These are phyloP conservation scores for Mus spretus DNA, from an alignment of 2,797 vertebrate species.

Conservation along the genomic window DNA sequence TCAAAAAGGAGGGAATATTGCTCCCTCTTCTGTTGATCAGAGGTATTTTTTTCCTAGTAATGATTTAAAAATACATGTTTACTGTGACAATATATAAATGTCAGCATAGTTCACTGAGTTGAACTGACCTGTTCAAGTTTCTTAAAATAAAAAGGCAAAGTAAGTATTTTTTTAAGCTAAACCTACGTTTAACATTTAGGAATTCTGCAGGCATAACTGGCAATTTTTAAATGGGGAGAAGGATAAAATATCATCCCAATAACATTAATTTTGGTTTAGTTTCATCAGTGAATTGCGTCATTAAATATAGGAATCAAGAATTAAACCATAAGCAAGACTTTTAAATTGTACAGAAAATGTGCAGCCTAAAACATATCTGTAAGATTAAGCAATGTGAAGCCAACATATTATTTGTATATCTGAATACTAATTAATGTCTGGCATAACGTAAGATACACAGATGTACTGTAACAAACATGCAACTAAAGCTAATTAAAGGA, in stretches of 20 bases:
- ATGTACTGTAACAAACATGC: background rate
- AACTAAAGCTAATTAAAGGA: background rate
- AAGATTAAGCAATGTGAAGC: background rate
- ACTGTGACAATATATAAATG: background rate
- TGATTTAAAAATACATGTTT: background rate
- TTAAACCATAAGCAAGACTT: slow-evolving; percentile 21
- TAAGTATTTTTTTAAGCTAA: slow-evolving; percentile 6
- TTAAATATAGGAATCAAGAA: background rate
- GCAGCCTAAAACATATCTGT: background rate
- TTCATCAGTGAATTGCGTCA: background rate
- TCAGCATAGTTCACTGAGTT: background rate
- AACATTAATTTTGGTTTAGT: background rate
- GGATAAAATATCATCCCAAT: slow-evolving; percentile 26
- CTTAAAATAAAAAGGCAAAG: slow-evolving; percentile 53
- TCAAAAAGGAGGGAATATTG: slow-evolving; percentile 89
- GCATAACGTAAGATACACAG: background rate
- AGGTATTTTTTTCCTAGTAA: slow-evolving; percentile 67
- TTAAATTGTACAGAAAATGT: slow-evolving; percentile 45
- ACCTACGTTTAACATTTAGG: slow-evolving; percentile 24
- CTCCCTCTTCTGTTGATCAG: slow-evolving; percentile 92
- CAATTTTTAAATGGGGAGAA: slow-evolving; percentile 45
- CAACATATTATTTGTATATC: slow-evolving; percentile 31
- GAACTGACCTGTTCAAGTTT: background rate
- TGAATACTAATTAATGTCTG: slow-evolving; percentile 10
- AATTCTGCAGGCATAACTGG: slow-evolving; percentile 41